A percentile compares a stretch with the other conserved stretches of the same genome.
Evolutionary conservation across 2,113 vertebrate species (phyloP).

Genomic region (Equus quagga): DNA sequence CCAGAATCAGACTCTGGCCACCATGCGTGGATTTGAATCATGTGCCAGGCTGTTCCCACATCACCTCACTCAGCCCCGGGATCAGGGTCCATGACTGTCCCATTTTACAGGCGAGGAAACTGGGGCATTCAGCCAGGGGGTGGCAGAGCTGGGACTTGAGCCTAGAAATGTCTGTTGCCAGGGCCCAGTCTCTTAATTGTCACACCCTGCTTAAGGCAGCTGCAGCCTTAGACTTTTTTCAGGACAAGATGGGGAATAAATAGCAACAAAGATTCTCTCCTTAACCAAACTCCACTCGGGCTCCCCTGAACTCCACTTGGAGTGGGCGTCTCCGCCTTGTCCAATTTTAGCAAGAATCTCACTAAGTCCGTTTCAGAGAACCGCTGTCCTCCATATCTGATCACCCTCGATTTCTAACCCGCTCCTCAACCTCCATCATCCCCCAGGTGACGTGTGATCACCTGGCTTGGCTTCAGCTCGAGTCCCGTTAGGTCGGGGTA

Average conservation of each 20-base stretch:
- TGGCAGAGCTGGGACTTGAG: background rate
- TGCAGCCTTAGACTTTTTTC: background rate
- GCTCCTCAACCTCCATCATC: background rate
- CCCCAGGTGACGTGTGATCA: background rate
- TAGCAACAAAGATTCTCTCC: background rate
- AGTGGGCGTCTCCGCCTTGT: background rate
- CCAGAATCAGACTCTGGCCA: background rate
- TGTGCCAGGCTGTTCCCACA: background rate
- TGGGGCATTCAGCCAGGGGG: background rate
- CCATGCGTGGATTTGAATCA: rapidly evolving
- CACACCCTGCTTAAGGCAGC: background rate
- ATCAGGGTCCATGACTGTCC: rapidly evolving
- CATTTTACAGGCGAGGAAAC: background rate
- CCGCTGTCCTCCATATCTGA: background rate
- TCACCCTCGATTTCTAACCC: too few species aligned
- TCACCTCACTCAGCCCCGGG: background rate
- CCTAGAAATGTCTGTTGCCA: background rate
- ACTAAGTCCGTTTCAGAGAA: background rate
- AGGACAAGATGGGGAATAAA: background rate
- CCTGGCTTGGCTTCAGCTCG: background rate
- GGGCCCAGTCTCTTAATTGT: background rate
- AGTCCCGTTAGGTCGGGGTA: background rate
- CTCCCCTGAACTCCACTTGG: background rate
- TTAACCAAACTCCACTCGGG: background rate
- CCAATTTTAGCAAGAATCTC: background rate